Evolutionary conservation across 2,888 invertebrate species (phyloP).

Genomic region (Seira musarum): DNA sequence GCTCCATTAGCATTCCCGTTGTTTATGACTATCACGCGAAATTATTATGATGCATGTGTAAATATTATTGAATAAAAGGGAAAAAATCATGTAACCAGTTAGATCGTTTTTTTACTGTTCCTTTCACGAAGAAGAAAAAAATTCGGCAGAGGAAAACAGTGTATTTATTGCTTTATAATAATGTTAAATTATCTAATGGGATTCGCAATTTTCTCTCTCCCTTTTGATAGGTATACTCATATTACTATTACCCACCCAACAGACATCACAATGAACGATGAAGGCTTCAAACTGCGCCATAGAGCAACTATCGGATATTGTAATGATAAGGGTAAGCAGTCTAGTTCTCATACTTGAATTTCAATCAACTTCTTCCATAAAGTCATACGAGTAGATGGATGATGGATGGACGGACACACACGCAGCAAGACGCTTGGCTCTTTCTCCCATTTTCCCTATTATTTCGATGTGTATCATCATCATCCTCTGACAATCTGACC

Average conservation of each 20-base stretch:
- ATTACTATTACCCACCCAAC: too few relatives aligned
- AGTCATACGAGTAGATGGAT: neutral
- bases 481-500: constrained; percentile 34
- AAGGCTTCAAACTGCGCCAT: too few relatives aligned
- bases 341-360: constrained; percentile 14
- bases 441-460: neutral
- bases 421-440: constrained; percentile 19
- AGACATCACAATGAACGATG: too few relatives aligned
- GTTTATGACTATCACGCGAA: too few relatives aligned
- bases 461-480: neutral
- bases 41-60: too few relatives aligned
- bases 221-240: too few relatives aligned
- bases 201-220: constrained; percentile 35
- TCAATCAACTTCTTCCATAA: constrained; percentile 45
- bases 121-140: neutral
- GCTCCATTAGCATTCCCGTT: too few relatives aligned
- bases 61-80: too few relatives aligned
- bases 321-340: constrained; percentile 31
- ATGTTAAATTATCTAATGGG: constrained; percentile 43
- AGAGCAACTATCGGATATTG: too few relatives aligned
- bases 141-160: constrained; percentile 18
- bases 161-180: constrained; percentile 51
- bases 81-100: constrained; percentile 47
- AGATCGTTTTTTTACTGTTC: constrained; percentile 32
- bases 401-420: constrained; percentile 20